Evolutionary conservation across 2,113 vertebrate genomes (phyloP), one percentile per base, ranked within the genome.

Genomic region (Stigmatopora argus): DNA sequence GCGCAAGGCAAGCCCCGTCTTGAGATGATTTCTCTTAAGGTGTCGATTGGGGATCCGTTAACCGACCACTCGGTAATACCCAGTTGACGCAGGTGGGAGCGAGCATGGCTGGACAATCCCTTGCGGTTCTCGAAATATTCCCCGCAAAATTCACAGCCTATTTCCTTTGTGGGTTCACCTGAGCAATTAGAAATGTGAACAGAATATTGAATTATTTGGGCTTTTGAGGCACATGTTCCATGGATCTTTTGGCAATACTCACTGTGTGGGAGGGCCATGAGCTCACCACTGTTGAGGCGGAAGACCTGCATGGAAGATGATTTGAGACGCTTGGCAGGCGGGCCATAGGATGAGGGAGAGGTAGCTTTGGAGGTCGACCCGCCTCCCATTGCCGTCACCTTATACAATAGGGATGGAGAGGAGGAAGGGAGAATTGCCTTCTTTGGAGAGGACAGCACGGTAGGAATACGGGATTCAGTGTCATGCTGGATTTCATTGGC

Each of bases 91-190:
- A 97, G 86, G 87, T 98, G 95, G 14, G 96, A 97, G 56, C 95
- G 93, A 0, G 96, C 95, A 14, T 98, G 96, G 85, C 96, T 98
- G 0, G 95, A 97, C 0, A 97, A 90, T 3, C 95, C 96, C 79
- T 97, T 97, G 1, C 95, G 93, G 82, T 97, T 98, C 79, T 98
- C 95, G 9, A 98, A 97, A 79, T 93, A 98, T 71, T 98, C 96
- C 1, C 95, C 95, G 0, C 95, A 97, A 89, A 91, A 93, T 74
- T 93, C 92, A 17, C 92, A 93, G 79, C 90, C 89, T 7, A 93
- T 92, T 64, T 93, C 92, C 75, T 93, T 93, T 52, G 82, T 75
- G 53, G 91, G 90, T 73, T 92, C 90, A 74, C 77, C 88, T 90
- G 9, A 1, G 38, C 49, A 52, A 13, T n/a, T 9, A 62, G 10